Percentiles rank a stretch among this genome's conserved stretches.
phyloP scores from a whole-genome alignment of 2,888 invertebrate species.

The Arctia plantaginis region DNA sequence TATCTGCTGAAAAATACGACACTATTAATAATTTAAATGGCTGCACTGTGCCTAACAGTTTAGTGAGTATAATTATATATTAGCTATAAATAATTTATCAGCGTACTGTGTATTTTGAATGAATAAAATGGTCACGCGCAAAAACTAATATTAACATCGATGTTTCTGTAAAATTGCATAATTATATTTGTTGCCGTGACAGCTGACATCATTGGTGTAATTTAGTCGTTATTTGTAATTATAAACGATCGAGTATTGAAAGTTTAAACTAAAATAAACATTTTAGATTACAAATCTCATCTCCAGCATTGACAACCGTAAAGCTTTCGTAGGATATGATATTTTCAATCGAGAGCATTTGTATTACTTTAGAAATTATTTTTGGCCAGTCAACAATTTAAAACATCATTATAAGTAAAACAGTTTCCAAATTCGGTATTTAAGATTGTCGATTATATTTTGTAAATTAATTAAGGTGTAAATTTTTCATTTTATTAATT shows the following conservation, averaged over 20 bases:
- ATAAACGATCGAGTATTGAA: not conserved
- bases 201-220: slow-evolving; percentile 13
- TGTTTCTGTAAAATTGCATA: slow-evolving; percentile 2
- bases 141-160: slow-evolving; percentile 4
- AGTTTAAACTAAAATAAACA: not conserved
- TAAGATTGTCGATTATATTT: slow-evolving; percentile 12
- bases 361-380: not conserved
- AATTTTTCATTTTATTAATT: slow-evolving; percentile 2
- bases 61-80: slow-evolving; percentile 22
- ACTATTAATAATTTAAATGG: slow-evolving; percentile 17
- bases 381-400: slow-evolving; percentile 3
- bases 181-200: slow-evolving; percentile 14
- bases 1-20: slow-evolving; percentile 5
- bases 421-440: slow-evolving; percentile 11
- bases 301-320: not conserved
- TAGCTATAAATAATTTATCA: slow-evolving; percentile 20
- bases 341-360: slow-evolving; percentile 5
- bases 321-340: not conserved
- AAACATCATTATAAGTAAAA: slow-evolving; percentile 14
- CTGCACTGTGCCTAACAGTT: slow-evolving; percentile 27
- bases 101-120: slow-evolving; percentile 6
- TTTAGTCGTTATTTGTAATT: slow-evolving; percentile 15
- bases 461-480: slow-evolving; percentile 4
- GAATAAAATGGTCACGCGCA: slow-evolving; percentile 15
- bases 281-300: slow-evolving; percentile 7